phyloP scores from a whole-genome alignment of 1,140 invertebrate species.

The Steinernema feltiae region DNA sequence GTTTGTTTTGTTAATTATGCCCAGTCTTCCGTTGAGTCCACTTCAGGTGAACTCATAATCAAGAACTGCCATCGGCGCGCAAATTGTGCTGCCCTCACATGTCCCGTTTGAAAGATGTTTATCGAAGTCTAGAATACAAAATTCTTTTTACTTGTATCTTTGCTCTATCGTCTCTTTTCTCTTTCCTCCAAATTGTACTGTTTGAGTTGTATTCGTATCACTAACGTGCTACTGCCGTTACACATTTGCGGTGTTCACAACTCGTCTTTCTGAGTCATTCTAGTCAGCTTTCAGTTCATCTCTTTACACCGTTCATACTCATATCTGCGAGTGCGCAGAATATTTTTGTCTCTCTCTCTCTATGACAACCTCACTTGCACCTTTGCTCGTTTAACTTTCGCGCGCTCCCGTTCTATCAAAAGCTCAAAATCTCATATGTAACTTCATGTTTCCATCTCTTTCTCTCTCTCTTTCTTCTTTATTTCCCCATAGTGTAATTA shows the following conservation, averaged over 20 bases:
- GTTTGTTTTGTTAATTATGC: background rate
- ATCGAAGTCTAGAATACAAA: too few relatives aligned
- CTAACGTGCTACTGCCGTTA: background rate
- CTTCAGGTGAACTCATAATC: background rate
- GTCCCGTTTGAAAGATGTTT: too few relatives aligned
- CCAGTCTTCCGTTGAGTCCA: background rate
- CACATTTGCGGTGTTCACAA: background rate
- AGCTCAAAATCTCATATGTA: conserved; percentile 5
- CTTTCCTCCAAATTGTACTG: background rate
- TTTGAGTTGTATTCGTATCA: background rate
- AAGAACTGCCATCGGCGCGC: background rate
- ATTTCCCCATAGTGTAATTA: background rate
- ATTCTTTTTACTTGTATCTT: conserved; percentile 8
- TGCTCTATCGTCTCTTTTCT: background rate
- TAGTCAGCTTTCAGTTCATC: background rate
- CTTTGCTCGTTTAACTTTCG: background rate
- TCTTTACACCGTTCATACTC: background rate
- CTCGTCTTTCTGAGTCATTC: background rate
- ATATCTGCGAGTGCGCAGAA: background rate
- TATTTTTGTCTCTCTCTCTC: background rate
- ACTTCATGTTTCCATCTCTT: too few relatives aligned
- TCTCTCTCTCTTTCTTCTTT: background rate
- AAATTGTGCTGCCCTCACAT: background rate
- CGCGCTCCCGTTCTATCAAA: background rate
- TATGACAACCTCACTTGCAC: conserved; percentile 12